Evolutionary conservation across 2,797 vertebrate species (phyloP).

Genomic region (Tapera naevia): DNA sequence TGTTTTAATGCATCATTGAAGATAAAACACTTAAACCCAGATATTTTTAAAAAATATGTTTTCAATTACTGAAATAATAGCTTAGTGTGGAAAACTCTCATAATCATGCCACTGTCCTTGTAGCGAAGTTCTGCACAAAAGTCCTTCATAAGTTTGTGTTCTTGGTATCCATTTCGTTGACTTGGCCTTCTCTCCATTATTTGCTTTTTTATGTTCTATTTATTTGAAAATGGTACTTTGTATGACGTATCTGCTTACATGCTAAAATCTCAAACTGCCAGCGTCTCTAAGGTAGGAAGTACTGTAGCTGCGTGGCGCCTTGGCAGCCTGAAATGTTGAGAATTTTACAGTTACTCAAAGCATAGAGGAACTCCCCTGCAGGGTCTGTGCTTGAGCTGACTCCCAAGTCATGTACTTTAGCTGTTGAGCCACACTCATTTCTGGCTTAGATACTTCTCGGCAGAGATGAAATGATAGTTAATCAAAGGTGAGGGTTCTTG

Average conservation of each 20-base stretch:
- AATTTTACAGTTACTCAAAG: background rate
- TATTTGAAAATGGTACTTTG: background rate
- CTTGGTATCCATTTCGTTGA: background rate
- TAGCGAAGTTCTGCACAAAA: background rate
- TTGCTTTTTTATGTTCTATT: background rate
- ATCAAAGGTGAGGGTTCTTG: background rate
- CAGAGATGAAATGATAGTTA: background rate
- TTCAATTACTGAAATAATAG: background rate
- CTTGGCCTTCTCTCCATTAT: background rate
- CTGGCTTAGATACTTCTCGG: background rate
- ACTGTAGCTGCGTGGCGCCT: background rate
- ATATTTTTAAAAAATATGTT: background rate
- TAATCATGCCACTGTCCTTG: background rate
- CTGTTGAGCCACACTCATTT: background rate
- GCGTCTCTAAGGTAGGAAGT: background rate
- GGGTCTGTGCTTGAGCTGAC: background rate
- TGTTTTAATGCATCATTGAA: background rate
- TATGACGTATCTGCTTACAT: background rate
- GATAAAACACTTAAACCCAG: background rate
- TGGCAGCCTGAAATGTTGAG: background rate
- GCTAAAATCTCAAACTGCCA: background rate
- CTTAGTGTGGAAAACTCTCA: background rate
- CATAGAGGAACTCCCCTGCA: background rate
- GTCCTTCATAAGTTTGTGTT: background rate
- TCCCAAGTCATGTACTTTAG: background rate